Conservation (phyloP, 2,888 invertebrate genomes). For the Archips xylosteana region DNA sequence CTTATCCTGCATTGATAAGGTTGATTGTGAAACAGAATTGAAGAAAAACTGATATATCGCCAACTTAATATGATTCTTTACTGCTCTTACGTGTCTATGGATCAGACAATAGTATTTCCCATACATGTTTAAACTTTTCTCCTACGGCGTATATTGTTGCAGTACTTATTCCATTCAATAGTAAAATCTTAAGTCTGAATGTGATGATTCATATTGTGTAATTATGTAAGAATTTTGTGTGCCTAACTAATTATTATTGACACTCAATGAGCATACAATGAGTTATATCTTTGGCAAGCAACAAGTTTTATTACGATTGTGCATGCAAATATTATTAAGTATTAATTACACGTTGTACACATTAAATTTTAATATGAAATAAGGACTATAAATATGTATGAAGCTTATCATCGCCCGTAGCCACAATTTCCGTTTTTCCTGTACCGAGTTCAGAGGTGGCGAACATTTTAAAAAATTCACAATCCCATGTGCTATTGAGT, state of each 20-base stretch:
- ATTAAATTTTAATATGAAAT: neutral
- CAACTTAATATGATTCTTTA: conserved; percentile 5
- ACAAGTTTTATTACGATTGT: neutral
- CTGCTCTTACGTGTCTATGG: neutral
- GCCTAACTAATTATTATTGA: conserved; percentile 5
- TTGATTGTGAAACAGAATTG: conserved; percentile 39
- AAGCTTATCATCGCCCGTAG: conserved; percentile 44
- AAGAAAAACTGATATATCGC: conserved; percentile 33
- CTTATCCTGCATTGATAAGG: conserved; percentile 42
- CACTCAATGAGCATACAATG: conserved; percentile 9
- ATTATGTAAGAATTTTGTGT: conserved; percentile 20
- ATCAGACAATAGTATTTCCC: neutral
- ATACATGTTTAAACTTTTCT: neutral
- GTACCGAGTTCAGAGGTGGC: conserved; percentile 47
- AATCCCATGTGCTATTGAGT: conserved; percentile 12
- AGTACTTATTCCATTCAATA: conserved; percentile 14
- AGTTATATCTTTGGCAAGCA: neutral
- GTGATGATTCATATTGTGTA: conserved; percentile 19
- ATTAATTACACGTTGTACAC: neutral
- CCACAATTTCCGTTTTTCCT: conserved; percentile 59
- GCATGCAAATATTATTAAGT: neutral
- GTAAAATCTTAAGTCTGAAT: neutral
- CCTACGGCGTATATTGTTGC: neutral
- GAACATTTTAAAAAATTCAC: conserved; percentile 50
- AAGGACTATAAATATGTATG: conserved; percentile 35